These are phyloP conservation scores for Bubo blakistoni DNA, from an alignment of 2,113 vertebrate genomes.

Conservation along the genomic window DNA sequence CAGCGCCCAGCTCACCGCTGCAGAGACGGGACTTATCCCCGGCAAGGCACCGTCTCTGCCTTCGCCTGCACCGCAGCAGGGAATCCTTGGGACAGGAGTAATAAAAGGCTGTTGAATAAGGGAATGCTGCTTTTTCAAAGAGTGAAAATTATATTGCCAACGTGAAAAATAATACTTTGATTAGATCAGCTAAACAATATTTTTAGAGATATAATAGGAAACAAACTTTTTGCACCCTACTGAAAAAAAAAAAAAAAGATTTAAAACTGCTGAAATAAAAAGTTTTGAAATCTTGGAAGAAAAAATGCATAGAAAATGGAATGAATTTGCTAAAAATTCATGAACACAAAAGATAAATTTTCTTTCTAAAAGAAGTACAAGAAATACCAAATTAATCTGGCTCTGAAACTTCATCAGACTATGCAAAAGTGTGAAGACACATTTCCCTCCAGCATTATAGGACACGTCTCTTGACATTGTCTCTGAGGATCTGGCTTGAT, in stretches of 20 bases:
- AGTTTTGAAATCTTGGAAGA: neutral
- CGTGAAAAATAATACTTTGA: neutral
- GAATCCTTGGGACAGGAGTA: neutral
- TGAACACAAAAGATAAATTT: accelerated
- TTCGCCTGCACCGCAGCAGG: accelerated
- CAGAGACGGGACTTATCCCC: neutral
- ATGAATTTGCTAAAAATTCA: neutral
- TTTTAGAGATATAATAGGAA: neutral
- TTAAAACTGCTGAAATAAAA: neutral
- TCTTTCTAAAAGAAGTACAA: neutral
- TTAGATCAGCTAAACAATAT: neutral
- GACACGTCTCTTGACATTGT: neutral
- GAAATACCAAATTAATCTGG: neutral
- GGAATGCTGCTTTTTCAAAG: neutral
- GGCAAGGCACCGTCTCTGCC: neutral
- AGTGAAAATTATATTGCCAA: neutral
- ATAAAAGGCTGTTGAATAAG: too few relatives aligned
- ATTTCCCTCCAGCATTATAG: neutral
- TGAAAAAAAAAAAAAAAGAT: neutral
- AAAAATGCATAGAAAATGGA: neutral
- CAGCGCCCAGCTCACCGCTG: accelerated
- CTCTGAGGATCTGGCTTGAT: neutral
- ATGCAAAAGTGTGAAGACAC: neutral
- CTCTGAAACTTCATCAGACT: neutral
- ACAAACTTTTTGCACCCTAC: neutral